phyloP scores from a whole-genome alignment of 2,888 invertebrate genomes.

The Acronicta leporina region DNA sequence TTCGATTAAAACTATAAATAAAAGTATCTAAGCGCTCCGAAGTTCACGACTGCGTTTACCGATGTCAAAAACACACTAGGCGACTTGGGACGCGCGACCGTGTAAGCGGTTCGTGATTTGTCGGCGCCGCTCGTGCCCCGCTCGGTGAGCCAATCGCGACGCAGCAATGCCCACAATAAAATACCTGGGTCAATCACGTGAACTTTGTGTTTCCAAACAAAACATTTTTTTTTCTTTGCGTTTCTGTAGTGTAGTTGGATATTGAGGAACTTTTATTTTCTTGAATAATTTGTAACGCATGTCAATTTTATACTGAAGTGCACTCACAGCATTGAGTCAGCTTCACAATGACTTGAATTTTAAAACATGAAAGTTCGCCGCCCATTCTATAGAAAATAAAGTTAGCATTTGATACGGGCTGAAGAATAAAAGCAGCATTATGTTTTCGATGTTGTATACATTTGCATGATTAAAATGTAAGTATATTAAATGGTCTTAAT shows the following conservation, averaged over 20 bases:
- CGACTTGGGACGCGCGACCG: conserved; percentile 79
- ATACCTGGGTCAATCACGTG: conserved; percentile 91
- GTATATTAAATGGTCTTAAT: conserved; percentile 21
- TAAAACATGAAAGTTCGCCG: conserved; percentile 35
- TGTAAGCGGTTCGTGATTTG: conserved; percentile 81
- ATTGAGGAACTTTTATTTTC: conserved; percentile 64
- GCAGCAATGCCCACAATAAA: conserved; percentile 81
- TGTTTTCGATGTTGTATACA: conserved; percentile 17
- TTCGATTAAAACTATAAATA: conserved; percentile 89
- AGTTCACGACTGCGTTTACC: conserved; percentile 90
- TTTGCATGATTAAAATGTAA: conserved; percentile 32
- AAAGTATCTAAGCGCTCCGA: conserved; percentile 89
- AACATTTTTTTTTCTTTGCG: conserved; percentile 86
- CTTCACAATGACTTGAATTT: conserved; percentile 33
- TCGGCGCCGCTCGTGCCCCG: conserved; percentile 82
- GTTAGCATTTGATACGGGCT: conserved; percentile 8
- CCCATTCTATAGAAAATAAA: conserved; percentile 20
- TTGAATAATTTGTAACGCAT: conserved; percentile 66
- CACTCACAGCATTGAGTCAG: conserved; percentile 40
- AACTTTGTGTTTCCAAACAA: conserved; percentile 93
- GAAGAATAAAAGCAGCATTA: conserved; percentile 15
- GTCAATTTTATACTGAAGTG: conserved; percentile 56
- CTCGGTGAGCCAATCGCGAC: conserved; percentile 85
- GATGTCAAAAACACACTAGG: conserved; percentile 91
- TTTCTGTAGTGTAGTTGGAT: conserved; percentile 61